Percentiles rank a stretch among this genome's conserved stretches.
phyloP scores from a whole-genome alignment of 2,888 invertebrate genomes.

The Hanleya hanleyi region DNA sequence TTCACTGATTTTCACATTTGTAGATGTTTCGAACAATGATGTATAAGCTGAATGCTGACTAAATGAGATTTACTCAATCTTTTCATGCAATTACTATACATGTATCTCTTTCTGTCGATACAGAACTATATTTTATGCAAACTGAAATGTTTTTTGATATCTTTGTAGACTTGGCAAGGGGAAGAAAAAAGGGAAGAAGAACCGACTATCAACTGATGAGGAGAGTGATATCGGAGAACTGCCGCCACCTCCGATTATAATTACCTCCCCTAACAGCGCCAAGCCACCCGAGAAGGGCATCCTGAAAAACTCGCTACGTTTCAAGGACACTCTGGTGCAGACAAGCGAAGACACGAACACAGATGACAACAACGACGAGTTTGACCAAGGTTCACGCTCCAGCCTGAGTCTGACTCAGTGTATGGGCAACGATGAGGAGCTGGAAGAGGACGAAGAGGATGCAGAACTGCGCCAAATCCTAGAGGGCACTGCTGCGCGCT shows the following conservation, averaged over 20 bases:
- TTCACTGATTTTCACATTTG: too few species aligned
- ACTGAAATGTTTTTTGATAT: not conserved
- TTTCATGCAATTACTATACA: too few species aligned
- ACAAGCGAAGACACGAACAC: slow-evolving; percentile 56
- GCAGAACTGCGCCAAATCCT: slow-evolving; percentile 64
- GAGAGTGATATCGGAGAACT: slow-evolving; percentile 63
- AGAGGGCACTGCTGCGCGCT: not conserved
- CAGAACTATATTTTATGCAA: not conserved
- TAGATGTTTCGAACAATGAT: too few species aligned
- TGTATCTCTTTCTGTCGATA: too few species aligned
- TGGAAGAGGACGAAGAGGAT: slow-evolving; percentile 56
- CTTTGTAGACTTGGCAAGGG: not conserved
- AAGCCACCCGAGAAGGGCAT: slow-evolving; percentile 67
- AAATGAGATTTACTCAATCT: too few species aligned
- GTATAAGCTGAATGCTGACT: too few species aligned
- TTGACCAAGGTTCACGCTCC: not conserved
- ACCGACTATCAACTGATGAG: slow-evolving; percentile 54
- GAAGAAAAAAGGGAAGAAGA: slow-evolving; percentile 35
- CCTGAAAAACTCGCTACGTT: slow-evolving; percentile 53
- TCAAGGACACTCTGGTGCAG: slow-evolving; percentile 34
- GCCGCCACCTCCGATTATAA: slow-evolving; percentile 64
- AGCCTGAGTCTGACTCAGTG: slow-evolving; percentile 3
- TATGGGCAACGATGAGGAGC: slow-evolving; percentile 1
- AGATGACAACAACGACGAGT: not conserved
- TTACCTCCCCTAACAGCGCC: slow-evolving; percentile 61